These are phyloP conservation scores for Ormyrus labotus DNA, from an alignment of 2,888 invertebrate species.

Conservation along the genomic window DNA sequence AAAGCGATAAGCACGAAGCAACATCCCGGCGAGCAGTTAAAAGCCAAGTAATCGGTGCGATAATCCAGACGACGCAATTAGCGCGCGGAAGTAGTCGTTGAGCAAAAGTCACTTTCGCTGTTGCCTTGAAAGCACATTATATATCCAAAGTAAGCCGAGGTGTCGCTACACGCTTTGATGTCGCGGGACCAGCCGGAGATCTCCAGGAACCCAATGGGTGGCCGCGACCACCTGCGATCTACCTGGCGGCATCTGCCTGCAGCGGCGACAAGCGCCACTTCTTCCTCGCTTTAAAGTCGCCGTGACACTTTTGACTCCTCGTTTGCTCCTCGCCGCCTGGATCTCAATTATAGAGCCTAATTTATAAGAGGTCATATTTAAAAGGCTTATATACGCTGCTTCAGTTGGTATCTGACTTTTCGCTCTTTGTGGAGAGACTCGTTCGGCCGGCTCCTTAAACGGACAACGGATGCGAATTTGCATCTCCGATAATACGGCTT, in stretches of 20 bases:
- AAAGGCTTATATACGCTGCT: background rate
- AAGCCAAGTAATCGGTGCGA: too few relatives aligned
- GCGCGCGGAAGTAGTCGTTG: too few relatives aligned
- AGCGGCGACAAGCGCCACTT: background rate
- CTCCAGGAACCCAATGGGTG: slow-evolving; percentile 44
- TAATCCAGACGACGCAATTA: too few relatives aligned
- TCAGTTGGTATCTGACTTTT: background rate
- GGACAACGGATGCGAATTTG: background rate
- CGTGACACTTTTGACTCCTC: background rate
- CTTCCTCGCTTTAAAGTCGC: background rate
- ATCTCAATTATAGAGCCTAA: too few relatives aligned
- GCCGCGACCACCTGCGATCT: slow-evolving; percentile 1
- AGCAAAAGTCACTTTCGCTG: too few relatives aligned
- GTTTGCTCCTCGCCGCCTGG: background rate
- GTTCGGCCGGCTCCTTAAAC: slow-evolving; percentile 2
- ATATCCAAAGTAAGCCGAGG: background rate
- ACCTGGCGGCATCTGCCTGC: slow-evolving; percentile 7
- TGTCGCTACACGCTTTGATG: slow-evolving; percentile 48
- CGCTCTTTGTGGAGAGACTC: background rate
- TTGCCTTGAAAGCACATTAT: too few relatives aligned
- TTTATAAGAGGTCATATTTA: background rate
- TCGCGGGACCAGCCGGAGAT: background rate
- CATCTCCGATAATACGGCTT: background rate
- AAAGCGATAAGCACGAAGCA: too few relatives aligned
- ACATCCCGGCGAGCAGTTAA: too few relatives aligned